Percentiles rank a stretch among this genome's conserved stretches.
These are phyloP conservation scores for Hypsopygia costalis DNA, from an alignment of 2,888 invertebrate genomes.

Conservation along the genomic window DNA sequence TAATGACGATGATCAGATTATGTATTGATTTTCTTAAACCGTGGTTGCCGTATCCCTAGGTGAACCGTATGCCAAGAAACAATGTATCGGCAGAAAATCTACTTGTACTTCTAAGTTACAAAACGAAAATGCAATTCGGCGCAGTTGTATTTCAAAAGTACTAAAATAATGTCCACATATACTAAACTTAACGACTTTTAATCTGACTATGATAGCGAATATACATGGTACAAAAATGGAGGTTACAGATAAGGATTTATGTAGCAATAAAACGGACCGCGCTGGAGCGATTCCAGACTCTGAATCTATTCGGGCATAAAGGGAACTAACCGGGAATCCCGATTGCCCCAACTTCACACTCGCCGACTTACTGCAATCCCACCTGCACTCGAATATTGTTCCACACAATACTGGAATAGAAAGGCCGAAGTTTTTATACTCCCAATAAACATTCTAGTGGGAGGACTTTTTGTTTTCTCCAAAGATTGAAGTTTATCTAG, in stretches of 20 bases:
- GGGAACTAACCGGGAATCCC: conserved; percentile 17
- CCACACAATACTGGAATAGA: conserved; percentile 5
- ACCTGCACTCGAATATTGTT: conserved; percentile 5
- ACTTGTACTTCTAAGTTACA: no score
- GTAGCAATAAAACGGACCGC: conserved; percentile 10
- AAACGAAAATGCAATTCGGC: no score
- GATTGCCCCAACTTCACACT: conserved; percentile 13
- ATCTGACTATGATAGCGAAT: conserved; percentile 7
- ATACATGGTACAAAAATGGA: conserved; percentile 8
- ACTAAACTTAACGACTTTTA: conserved; percentile 4
- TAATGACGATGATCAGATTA: no score
- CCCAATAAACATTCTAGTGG: background rate
- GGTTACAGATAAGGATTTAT: conserved; percentile 10
- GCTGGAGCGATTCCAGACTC: conserved; percentile 47
- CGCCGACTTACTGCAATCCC: conserved; percentile 8
- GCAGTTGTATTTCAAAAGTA: no score
- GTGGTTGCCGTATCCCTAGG: no score
- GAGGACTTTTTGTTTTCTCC: background rate
- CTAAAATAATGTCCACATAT: background rate
- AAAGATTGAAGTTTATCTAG: background rate
- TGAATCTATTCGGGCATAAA: conserved; percentile 50
- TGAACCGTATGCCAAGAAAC: no score
- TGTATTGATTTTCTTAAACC: no score
- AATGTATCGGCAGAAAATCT: no score
- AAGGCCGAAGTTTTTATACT: conserved; percentile 1